These are phyloP conservation scores for Caenorhabditis sp. DNA, from an alignment of 2,888 invertebrate species.

Conservation along the genomic window DNA sequence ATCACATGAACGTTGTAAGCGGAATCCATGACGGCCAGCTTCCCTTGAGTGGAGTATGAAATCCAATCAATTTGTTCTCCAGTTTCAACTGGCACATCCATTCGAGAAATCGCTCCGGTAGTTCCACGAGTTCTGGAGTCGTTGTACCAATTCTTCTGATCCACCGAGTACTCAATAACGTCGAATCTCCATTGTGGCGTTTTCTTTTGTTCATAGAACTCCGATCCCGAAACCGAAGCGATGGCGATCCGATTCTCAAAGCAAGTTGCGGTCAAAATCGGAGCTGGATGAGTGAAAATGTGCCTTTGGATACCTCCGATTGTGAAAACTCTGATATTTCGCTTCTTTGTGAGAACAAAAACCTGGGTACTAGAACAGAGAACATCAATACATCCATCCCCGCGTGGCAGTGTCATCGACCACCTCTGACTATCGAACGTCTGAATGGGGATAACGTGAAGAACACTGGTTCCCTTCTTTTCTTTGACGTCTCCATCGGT, in stretches of 20 bases:
- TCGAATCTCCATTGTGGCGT: conserved; percentile 60
- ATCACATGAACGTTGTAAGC: conserved; percentile 67
- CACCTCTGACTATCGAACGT: conserved; percentile 65
- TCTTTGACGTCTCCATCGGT: conserved; percentile 18
- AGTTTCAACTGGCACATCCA: conserved; percentile 61
- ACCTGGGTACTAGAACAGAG: conserved; percentile 87
- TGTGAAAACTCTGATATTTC: conserved; percentile 91
- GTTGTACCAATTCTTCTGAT: conserved; percentile 56
- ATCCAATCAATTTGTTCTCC: conserved; percentile 73
- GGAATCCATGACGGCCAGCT: conserved; percentile 76
- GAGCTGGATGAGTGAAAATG: conserved; percentile 87
- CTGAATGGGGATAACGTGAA: conserved; percentile 55
- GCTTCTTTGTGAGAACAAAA: conserved; percentile 89
- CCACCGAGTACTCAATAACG: conserved; percentile 62
- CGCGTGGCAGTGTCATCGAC: conserved; percentile 81
- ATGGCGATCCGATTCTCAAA: conserved; percentile 87
- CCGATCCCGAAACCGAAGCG: conserved; percentile 87
- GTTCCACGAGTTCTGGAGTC: conserved; percentile 8
- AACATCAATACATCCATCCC: conserved; percentile 88
- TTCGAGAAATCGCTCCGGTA: conserved; percentile 25
- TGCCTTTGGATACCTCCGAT: conserved; percentile 92
- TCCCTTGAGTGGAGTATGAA: conserved; percentile 74
- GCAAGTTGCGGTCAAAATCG: conserved; percentile 88
- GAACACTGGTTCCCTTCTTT: conserved; percentile 56
- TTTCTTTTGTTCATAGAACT: conserved; percentile 64